Evolutionary conservation across 1,140 invertebrate species (phyloP).

Genomic region (Drosophila pallidifrons): DNA sequence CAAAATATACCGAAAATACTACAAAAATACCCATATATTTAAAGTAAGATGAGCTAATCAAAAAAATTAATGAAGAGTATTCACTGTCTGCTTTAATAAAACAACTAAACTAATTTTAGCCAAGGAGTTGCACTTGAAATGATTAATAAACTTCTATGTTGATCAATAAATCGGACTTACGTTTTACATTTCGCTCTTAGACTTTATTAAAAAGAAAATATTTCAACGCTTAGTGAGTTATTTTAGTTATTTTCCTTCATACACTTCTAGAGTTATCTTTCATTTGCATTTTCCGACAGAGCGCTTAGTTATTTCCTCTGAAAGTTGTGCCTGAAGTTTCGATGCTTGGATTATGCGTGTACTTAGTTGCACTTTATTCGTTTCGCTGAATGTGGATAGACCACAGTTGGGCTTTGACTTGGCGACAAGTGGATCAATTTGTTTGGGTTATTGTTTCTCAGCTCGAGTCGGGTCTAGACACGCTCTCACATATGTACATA

Average conservation of each 20-base stretch:
- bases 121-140: too few species aligned
- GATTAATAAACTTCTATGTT: too few species aligned
- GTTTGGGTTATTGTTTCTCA: conserved; percentile 56
- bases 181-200: too few species aligned
- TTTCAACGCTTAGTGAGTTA: not conserved
- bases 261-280: not conserved
- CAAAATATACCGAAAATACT: too few species aligned
- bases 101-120: too few species aligned
- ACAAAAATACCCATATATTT: too few species aligned
- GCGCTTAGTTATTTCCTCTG: not conserved
- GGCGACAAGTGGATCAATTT: conserved; percentile 72
- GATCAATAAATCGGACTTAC: too few species aligned
- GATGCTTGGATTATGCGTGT: not conserved
- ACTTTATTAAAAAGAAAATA: too few species aligned
- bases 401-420: conserved; percentile 34
- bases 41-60: too few species aligned
- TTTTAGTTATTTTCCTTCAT: not conserved
- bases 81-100: too few species aligned
- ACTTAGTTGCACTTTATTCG: conserved; percentile 9
- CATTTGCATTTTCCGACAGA: not conserved
- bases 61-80: too few species aligned
- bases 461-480: conserved; percentile 4
- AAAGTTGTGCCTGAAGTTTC: not conserved
- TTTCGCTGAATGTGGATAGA: not conserved
- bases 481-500: not conserved